phyloP scores from a whole-genome alignment of 2,113 vertebrate species.

The Origma solitaria region DNA sequence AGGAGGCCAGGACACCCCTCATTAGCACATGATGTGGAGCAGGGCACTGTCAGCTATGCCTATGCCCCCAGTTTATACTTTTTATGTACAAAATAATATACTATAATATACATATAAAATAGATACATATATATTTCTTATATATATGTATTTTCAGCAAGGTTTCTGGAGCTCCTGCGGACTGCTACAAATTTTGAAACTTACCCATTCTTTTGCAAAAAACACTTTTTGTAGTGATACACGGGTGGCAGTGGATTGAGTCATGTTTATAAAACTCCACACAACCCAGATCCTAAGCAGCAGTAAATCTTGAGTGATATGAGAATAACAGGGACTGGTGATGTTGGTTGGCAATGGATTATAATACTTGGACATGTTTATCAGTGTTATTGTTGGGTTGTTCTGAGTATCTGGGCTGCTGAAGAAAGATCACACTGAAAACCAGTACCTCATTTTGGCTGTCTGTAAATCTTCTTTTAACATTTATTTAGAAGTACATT shows the following conservation, averaged over 20 bases:
- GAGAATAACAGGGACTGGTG: background rate
- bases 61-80: background rate
- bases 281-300: background rate
- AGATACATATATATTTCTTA: background rate
- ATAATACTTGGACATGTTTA: background rate
- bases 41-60: background rate
- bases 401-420: background rate
- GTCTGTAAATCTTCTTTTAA: slow-evolving; percentile 11
- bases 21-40: background rate
- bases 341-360: background rate
- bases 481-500: slow-evolving; percentile 75
- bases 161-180: background rate
- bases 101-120: background rate
- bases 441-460: background rate
- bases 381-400: background rate
- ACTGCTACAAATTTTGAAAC: background rate
- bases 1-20: background rate
- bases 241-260: background rate
- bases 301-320: background rate
- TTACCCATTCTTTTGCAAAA: background rate
- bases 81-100: background rate
- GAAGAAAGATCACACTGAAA: background rate
- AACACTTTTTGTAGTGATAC: background rate
- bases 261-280: background rate
- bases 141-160: background rate